phyloP scores from a whole-genome alignment of 2,888 invertebrate species.

The Drosophila anomalata region DNA sequence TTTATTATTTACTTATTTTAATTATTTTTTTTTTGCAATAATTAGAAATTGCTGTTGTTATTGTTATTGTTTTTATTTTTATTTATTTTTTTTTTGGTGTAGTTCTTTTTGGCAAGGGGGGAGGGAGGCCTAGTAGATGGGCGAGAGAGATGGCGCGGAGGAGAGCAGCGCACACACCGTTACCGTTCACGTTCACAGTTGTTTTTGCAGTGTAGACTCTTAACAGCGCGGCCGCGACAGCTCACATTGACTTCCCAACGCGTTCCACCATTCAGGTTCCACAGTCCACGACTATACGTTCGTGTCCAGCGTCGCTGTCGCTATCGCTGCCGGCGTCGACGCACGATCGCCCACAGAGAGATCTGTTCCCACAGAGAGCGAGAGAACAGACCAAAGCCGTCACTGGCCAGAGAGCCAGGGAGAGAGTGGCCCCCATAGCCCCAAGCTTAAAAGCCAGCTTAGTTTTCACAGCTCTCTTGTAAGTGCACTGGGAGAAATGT shows the following conservation, averaged over 20 bases:
- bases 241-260: constrained; percentile 2
- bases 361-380: not conserved
- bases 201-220: constrained; percentile 63
- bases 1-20: not conserved
- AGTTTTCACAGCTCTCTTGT: constrained; percentile 6
- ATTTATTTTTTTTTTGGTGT: constrained; percentile 4
- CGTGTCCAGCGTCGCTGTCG: too few relatives aligned
- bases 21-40: constrained; percentile 8
- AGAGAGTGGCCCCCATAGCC: not conserved
- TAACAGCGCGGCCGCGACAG: constrained; percentile 27
- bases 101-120: constrained; percentile 4
- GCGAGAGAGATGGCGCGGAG: constrained; percentile 1
- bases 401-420: not conserved
- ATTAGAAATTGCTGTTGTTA: not conserved
- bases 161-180: constrained; percentile 62
- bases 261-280: not conserved
- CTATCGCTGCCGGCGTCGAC: not conserved
- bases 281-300: not conserved
- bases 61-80: constrained; percentile 12
- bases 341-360: not conserved
- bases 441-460: not conserved
- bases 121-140: not conserved
- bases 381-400: not conserved
- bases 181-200: constrained; percentile 78
- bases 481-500: not conserved